These are phyloP conservation scores for Eucidaris tribuloides DNA, from an alignment of 35 echinoderm and acorn worm species.

Conservation along the genomic window DNA sequence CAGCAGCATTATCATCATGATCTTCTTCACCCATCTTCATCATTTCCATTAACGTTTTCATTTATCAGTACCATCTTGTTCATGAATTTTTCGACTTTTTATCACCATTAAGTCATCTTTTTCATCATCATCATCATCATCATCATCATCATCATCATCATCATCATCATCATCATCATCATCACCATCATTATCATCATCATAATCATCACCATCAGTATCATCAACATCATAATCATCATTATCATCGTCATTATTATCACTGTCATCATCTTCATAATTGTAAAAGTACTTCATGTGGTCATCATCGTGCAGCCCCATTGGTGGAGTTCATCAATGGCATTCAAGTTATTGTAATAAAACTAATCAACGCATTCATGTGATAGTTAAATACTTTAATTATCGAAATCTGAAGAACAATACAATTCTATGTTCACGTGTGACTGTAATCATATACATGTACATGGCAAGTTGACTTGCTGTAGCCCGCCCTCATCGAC, in stretches of 20 bases:
- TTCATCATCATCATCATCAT: not conserved
- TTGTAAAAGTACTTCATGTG: not conserved
- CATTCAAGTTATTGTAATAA: not conserved
- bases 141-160: not conserved
- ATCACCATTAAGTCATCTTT: no score
- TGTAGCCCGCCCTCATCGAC: no score
- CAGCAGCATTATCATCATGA: not conserved
- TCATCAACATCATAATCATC: not conserved
- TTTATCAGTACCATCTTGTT: no score
- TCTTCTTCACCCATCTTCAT: not conserved
- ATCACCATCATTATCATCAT: not conserved
- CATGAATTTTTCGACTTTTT: no score
- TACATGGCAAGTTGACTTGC: no score
- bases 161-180: not conserved
- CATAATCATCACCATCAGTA: not conserved
- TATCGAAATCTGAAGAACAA: slow-evolving; percentile 14
- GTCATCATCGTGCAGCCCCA: not conserved
- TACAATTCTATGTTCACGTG: slow-evolving; percentile 25
- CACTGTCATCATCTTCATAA: not conserved
- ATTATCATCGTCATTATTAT: not conserved
- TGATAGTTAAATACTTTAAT: not conserved
- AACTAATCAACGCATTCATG: not conserved
- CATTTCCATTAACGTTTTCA: not conserved
- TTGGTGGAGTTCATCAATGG: no score
- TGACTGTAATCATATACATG: no score